Conservation (phyloP, 1,140 invertebrate species). For the Atta texana region DNA sequence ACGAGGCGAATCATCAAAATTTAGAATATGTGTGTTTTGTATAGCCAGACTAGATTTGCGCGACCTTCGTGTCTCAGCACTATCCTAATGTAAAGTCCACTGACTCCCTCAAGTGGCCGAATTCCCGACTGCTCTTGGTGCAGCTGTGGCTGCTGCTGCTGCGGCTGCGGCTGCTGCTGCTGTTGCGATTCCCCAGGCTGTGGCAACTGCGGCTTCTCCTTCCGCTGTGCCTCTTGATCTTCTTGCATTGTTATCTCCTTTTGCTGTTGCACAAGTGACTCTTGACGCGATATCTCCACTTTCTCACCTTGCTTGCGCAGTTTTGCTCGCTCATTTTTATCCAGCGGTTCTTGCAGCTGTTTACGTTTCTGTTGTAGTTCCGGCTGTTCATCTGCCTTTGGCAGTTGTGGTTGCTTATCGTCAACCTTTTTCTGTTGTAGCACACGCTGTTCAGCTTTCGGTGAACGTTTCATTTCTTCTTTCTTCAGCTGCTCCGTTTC, state of each 20-base stretch:
- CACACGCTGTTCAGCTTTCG: background rate
- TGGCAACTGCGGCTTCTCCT: background rate
- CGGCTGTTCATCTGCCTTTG: constrained; percentile 15
- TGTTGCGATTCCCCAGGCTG: constrained; percentile 9
- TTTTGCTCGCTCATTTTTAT: constrained; percentile 16
- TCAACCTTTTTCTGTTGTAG: constrained; percentile 20
- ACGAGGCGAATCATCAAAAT: constrained; percentile 38
- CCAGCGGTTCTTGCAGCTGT: background rate
- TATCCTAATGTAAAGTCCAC: constrained; percentile 82
- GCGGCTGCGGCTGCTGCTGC: constrained; percentile 53
- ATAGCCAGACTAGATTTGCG: constrained; percentile 82
- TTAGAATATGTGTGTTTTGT: constrained; percentile 85
- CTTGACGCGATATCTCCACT: constrained; percentile 23
- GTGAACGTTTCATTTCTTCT: constrained; percentile 4
- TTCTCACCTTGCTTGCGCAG: constrained; percentile 18
- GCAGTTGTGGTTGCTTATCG: constrained; percentile 29
- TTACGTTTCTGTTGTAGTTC: constrained; percentile 14
- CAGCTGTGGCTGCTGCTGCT: constrained; percentile 2
- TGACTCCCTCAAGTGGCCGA: constrained; percentile 62
- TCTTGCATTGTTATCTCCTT: constrained; percentile 12
- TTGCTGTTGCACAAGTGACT: background rate
- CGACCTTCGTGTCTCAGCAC: constrained; percentile 83
- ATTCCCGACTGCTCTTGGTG: constrained; percentile 36
- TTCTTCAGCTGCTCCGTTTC: background rate
- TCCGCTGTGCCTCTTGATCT: constrained; percentile 14